phyloP scores from a whole-genome alignment of 2,888 invertebrate species.

The Peribatodes rhomboidaria region DNA sequence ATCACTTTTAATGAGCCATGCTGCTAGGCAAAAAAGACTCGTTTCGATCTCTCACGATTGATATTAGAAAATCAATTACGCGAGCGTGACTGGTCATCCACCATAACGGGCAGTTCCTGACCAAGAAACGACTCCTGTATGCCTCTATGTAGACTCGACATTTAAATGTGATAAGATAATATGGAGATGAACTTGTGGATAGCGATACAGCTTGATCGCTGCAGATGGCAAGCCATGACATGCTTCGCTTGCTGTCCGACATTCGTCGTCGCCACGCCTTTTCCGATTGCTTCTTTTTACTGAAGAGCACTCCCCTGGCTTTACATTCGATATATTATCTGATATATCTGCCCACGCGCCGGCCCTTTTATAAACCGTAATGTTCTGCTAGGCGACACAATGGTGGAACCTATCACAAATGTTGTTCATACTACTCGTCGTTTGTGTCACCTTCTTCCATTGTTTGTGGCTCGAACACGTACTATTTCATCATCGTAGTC shows the following conservation, averaged over 20 bases:
- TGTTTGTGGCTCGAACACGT: slow-evolving; percentile 68
- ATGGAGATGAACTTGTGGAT: slow-evolving; percentile 1
- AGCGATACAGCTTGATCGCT: slow-evolving; percentile 44
- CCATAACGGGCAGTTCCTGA: slow-evolving; percentile 45
- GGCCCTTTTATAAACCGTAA: slow-evolving; percentile 55
- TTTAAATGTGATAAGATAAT: slow-evolving; percentile 28
- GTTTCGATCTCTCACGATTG: slow-evolving; percentile 62
- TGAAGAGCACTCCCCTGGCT: slow-evolving; percentile 40
- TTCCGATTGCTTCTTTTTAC: slow-evolving; percentile 64
- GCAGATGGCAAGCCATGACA: slow-evolving; percentile 52
- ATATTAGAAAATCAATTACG: slow-evolving; percentile 68
- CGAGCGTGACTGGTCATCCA: slow-evolving; percentile 57
- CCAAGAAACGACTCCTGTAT: slow-evolving; percentile 39
- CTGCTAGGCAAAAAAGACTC: slow-evolving; percentile 61
- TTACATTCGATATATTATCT: slow-evolving; percentile 47
- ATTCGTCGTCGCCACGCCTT: slow-evolving; percentile 64
- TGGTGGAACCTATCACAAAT: slow-evolving; percentile 54
- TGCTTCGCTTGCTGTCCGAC: slow-evolving; percentile 59
- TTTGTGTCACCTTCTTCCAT: slow-evolving; percentile 69
- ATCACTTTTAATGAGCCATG: slow-evolving; percentile 68
- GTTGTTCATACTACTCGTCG: slow-evolving; percentile 52
- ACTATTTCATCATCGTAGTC: slow-evolving; percentile 72
- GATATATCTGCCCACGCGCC: slow-evolving; percentile 56
- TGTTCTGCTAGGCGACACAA: slow-evolving; percentile 50
- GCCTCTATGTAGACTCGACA: slow-evolving; percentile 35